Base-by-base conservation (phyloP, 2,888 invertebrate genomes). In the Meteorus colon region DNA sequence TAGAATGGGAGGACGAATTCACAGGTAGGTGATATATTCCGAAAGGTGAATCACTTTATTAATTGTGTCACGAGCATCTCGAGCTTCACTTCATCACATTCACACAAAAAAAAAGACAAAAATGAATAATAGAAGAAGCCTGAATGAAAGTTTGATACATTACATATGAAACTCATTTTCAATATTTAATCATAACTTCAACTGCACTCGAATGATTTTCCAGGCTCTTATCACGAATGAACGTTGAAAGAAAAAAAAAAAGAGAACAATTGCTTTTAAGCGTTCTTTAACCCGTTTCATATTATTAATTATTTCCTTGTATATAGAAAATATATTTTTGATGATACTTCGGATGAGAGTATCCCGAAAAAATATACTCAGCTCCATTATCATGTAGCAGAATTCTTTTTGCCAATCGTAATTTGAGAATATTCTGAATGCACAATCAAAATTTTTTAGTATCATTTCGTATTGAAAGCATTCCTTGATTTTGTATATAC, bases 1-100 rank as follows among this genome's bases (percentile, higher is more conserved):
- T 97, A 97, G 97, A 97, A 93, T 97, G 97, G 97, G 97, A 97
- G 95, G 97, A 97, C 96, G 97, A 97, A 93, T 97, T 97, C 93
- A 96, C 97, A 97, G 97, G 97, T 97, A 97, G 96, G 97, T 95
- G 93, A 88, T 86, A 84, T 85, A 87, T 85, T 87, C 85, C 84
- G 83, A 65, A 83, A 84, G 85, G 82, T 82, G 79, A 81, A 80
- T 79, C 79, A 78, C 78, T 76, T 79, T 76, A 78, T 78, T 80
- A 71, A 79, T 75, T 78, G 77, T 80, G 73, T 78, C 77, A 74
- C 78, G 63, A 81, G 76, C 75, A 76, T 79, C 77, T 79, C 79
- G 77, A 78, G 80, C 80, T 81, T 77, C 73, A 74, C 34, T 55
- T 70, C 68, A 71, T 70, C 75, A 73, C 45, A 71, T 65, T 65